phyloP scores from a whole-genome alignment of 2,797 vertebrate species.

The Spinibarbus caldwelli region DNA sequence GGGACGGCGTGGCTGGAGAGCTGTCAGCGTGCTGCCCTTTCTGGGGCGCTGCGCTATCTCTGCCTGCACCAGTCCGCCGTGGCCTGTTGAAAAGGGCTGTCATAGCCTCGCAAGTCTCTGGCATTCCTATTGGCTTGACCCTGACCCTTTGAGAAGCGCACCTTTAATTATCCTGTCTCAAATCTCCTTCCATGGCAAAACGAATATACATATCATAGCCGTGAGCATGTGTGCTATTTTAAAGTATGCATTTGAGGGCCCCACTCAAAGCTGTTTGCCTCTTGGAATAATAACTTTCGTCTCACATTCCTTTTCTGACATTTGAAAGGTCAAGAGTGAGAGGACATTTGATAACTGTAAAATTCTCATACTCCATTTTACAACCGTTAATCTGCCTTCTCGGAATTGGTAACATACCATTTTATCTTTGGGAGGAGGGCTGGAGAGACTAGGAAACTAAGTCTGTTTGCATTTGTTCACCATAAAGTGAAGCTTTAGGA shows the following conservation, averaged over 20 bases:
- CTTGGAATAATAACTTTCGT: constrained; percentile 71
- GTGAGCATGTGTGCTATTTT: constrained; percentile 11
- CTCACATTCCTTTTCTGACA: constrained; percentile 77
- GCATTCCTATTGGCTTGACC: constrained; percentile 80
- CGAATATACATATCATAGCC: constrained; percentile 34
- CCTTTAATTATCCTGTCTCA: constrained; percentile 61
- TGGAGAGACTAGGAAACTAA: constrained; percentile 53
- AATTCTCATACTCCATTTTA: constrained; percentile 79
- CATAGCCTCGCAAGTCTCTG: constrained; percentile 76
- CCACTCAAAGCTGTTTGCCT: constrained; percentile 43
- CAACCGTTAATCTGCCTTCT: constrained; percentile 80
- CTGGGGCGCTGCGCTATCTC: constrained; percentile 68
- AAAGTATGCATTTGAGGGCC: constrained; percentile 44
- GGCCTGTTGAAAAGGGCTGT: constrained; percentile 80
- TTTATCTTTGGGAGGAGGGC: constrained; percentile 72
- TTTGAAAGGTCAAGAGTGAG: constrained; percentile 85
- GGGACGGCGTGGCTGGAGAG: constrained; percentile 93
- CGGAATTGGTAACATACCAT: constrained; percentile 77
- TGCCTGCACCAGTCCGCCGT: constrained; percentile 52
- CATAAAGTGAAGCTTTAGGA: constrained; percentile 55
- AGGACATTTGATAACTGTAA: constrained; percentile 83
- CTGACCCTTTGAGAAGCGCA: constrained; percentile 62
- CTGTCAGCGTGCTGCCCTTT: constrained; percentile 86
- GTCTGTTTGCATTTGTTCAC: constrained; percentile 43
- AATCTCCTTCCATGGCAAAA: constrained; percentile 49